A percentile compares a stretch with the other conserved stretches of the same genome.
Conservation (phyloP, 2,888 invertebrate species). For the Rhimphoctona megacephalus region DNA sequence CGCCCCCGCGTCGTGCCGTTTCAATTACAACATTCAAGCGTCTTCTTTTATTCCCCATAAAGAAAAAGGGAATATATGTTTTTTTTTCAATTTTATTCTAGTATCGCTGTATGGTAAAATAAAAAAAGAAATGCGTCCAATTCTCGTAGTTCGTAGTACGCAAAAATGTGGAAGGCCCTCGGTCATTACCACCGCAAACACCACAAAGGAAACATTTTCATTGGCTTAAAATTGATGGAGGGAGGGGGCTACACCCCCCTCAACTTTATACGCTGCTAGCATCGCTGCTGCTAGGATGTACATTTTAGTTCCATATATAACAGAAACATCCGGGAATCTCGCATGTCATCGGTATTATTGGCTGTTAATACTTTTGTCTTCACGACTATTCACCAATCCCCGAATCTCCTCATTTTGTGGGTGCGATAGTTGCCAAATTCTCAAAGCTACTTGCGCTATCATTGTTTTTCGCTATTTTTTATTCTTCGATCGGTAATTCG, state of each 20-base stretch:
- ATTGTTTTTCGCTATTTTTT: neutral
- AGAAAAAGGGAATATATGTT: neutral
- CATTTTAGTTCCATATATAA: constrained; percentile 46
- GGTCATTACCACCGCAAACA: constrained; percentile 63
- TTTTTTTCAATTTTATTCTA: neutral
- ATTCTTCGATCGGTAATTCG: neutral
- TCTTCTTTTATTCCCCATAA: neutral
- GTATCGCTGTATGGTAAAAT: neutral
- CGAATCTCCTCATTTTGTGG: neutral
- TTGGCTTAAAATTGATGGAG: constrained; percentile 42
- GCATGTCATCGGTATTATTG: constrained; percentile 2
- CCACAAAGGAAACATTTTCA: constrained; percentile 65
- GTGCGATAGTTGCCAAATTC: constrained; percentile 11
- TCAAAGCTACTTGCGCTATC: neutral
- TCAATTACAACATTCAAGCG: neutral
- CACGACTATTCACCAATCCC: constrained; percentile 30
- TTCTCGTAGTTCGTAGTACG: constrained; percentile 38
- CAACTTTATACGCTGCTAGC: constrained; percentile 29
- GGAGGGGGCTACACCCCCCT: constrained; percentile 29
- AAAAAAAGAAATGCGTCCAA: constrained; percentile 23
- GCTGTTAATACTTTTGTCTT: constrained; percentile 11
- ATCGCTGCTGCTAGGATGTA: constrained; percentile 14
- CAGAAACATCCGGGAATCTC: constrained; percentile 28
- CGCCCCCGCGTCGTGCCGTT: constrained; percentile 9
- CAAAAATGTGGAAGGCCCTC: constrained; percentile 44